phyloP scores from a whole-genome alignment of 2,113 vertebrate species.

The Barnardius zonarius region DNA sequence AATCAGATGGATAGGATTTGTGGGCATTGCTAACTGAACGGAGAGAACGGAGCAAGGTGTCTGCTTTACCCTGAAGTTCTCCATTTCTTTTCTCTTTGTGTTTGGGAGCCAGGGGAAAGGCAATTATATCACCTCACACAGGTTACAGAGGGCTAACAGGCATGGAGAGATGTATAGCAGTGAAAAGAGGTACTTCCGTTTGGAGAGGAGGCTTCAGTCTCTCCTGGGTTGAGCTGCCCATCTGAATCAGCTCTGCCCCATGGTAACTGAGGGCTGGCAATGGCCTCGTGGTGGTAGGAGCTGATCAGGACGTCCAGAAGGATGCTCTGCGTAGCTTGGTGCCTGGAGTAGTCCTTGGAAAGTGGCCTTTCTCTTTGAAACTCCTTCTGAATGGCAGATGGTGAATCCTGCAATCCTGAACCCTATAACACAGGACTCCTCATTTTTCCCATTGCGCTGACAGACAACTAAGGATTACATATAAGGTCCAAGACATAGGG shows the following conservation, averaged over 20 bases:
- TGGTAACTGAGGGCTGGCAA: not conserved
- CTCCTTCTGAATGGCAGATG: not conserved
- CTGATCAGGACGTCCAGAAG: not conserved
- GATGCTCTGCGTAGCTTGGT: not conserved
- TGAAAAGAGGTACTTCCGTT: not conserved
- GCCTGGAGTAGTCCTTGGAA: not conserved
- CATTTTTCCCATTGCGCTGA: not conserved
- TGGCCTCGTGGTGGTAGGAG: not conserved
- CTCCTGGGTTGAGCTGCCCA: not conserved
- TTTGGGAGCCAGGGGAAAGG: not conserved
- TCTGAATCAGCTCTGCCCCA: not conserved
- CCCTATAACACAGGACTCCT: not conserved
- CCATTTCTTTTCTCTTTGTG: not conserved
- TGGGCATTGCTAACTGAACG: constrained; percentile 10
- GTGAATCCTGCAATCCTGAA: not conserved
- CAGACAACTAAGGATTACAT: not conserved
- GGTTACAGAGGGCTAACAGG: not conserved
- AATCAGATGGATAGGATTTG: not conserved
- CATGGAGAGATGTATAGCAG: not conserved
- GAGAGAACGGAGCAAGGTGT: not conserved
- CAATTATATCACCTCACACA: not conserved
- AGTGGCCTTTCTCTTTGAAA: not conserved
- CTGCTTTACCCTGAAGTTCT: not conserved
- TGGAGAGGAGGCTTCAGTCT: not conserved
- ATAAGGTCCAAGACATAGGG: rapidly evolving